Base-by-base conservation (phyloP, 2,888 invertebrate genomes). In the Aphidoletes aphidimyza region DNA sequence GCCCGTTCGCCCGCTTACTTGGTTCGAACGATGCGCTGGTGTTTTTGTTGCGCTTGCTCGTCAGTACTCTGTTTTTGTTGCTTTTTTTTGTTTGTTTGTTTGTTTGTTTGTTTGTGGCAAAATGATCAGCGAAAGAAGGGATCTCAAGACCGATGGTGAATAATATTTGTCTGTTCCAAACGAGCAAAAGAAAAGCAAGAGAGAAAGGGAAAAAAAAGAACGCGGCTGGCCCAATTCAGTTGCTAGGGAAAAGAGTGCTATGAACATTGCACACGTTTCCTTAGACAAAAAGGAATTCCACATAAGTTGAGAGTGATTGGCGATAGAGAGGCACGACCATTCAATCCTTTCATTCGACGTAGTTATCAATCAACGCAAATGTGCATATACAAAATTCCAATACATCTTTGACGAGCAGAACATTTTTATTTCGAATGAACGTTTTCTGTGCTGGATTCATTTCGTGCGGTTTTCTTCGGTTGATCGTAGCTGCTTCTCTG, bases 351-450 rank as follows among this genome's bases (percentile, higher is more conserved):
- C 22, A 22, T 22, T n/a, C 3, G n/a, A 22, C 54, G 22, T 22
- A 54, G 54, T 54, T 54, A 54, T 54, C 54, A 54, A 54, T 54
- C 54, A 54, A 54, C n/a, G 3, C n/a, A 54, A 54, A 22, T n/a
- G 17, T 17, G 9, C 54, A 54, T 14, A 54, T 22, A n/a, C n/a
- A n/a, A 54, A 54, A 54, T 54, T 54, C 54, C n/a, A 54, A 54
- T 54, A 54, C 54, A 54, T 54, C 22, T 54, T 54, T 22, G 22
- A 54, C 54, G 3, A 54, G 22, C n/a, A 54, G 54, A 54, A 54
- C 54, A 22, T 54, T 54, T n/a, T 47, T 17, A 47, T 47, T 54
- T 54, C 54, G 54, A 54, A n/a, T 22, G 9, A 17, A 17, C 6
- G 17, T 47, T 17, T 47, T 19, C 19, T 17, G 2, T 17, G 17